Conservation (phyloP, 2,113 vertebrate species). For the Plotosus lineatus region DNA sequence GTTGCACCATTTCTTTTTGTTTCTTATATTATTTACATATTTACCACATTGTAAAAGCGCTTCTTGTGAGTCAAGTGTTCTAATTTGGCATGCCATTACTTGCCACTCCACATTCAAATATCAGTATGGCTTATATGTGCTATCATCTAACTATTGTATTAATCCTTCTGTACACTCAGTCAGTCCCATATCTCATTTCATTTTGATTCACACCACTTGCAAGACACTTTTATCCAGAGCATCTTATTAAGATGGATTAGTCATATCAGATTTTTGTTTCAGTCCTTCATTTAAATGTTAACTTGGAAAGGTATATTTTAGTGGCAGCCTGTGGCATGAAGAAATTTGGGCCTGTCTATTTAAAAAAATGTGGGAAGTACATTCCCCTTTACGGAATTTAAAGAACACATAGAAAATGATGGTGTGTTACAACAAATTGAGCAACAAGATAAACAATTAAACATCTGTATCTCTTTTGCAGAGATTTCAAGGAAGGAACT, state of each 20-base stretch:
- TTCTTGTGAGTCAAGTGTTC: no score
- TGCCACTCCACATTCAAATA: not conserved
- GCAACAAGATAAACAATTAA: not conserved
- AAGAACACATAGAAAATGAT: no score
- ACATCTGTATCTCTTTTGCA: slow-evolving; percentile 21
- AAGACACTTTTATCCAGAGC: not conserved
- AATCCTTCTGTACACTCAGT: not conserved
- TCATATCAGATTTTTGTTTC: not conserved
- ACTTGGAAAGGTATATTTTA: not conserved
- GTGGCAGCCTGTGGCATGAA: not conserved
- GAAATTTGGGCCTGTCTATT: not conserved
- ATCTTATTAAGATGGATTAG: not conserved
- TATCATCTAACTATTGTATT: not conserved
- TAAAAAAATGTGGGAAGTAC: not conserved
- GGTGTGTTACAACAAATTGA: not conserved
- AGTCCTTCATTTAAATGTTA: not conserved
- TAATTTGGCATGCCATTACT: no score
- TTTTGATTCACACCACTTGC: not conserved
- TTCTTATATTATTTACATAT: no score
- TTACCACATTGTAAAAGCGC: no score
- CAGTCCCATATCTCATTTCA: not conserved
- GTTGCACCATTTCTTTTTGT: no score
- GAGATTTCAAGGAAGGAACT: slow-evolving; percentile 37
- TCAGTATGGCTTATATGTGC: not conserved
- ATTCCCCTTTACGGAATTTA: not conserved